Base-by-base conservation (phyloP, 2,888 invertebrate species). In the Vanessa cardui region DNA sequence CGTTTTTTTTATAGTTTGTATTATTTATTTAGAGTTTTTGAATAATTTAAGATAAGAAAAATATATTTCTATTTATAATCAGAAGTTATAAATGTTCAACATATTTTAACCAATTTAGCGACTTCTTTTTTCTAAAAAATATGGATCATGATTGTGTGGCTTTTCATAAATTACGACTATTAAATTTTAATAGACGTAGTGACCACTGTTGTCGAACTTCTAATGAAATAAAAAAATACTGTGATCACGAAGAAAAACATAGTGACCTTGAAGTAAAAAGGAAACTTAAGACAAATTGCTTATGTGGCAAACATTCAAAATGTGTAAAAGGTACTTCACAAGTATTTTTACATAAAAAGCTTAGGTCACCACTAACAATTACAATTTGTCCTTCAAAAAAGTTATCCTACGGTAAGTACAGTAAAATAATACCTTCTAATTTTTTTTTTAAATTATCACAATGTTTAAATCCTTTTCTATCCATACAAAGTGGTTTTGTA, bases 261-360 rank as follows among this genome's bases (percentile, higher is more conserved):
- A 54, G 31, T 20, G 8, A 16, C 39, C 2, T 33, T 33, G 33
- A 56, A n/a, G 18, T 4, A 39, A 39, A 39, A 39, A 18, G 18
- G 5, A 56, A 3, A 4, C 12, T n/a, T 56, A 39, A 9, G 18
- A 56, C n/a, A 33, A 56, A 39, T 39, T 18, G 33, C n/a, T 46
- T 18, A 20, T 9, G 46, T 54, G 62, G 54, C n/a, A 56, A 66
- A 56, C 21, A n/a, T 61, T 7, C 61, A 56, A 33, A 54, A 56
- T 49, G 54, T 33, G 12, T 47, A 12, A 54, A n/a, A 21, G 58
- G 56, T 56, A 56, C 46, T 49, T 66, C 61, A 16, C 16, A 26
- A 54, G 2, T 54, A 31, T 7, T 54, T 21, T 26, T 54, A 7
- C 26, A 31, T 31, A 54, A 54, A 31, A 31, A 31, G 16, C n/a